phyloP scores from a whole-genome alignment of 2,113 vertebrate species.

The Cololabis saira region DNA sequence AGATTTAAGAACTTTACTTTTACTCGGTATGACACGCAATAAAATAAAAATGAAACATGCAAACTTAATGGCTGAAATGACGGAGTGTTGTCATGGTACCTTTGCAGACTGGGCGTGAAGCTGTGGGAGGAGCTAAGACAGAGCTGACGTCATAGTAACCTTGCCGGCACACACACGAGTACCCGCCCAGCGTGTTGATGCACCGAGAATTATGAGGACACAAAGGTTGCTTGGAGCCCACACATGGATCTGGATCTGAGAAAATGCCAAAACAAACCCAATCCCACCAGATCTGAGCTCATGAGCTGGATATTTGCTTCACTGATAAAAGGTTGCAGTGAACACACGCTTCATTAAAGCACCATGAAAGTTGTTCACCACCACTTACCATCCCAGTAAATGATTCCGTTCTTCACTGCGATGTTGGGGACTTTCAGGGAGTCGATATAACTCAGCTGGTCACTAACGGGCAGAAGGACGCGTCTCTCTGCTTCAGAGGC shows the following conservation, averaged over 20 bases:
- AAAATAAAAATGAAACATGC: background rate
- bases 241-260: constrained; percentile 73
- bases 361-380: background rate
- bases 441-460: constrained; percentile 47
- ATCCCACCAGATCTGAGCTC: background rate
- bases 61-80: accelerated
- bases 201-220: constrained; percentile 72
- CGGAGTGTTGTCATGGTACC: constrained; percentile 44
- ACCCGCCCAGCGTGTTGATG: constrained; percentile 74
- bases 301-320: background rate
- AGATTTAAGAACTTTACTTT: background rate
- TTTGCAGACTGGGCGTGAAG: constrained; percentile 49
- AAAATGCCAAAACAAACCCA: background rate
- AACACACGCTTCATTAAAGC: background rate
- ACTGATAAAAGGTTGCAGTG: background rate
- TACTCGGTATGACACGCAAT: background rate
- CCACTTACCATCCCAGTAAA: constrained; percentile 72
- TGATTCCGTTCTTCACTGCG: constrained; percentile 32
- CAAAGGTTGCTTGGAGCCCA: background rate
- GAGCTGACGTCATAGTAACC: constrained; percentile 71
- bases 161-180: constrained; percentile 63
- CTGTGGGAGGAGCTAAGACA: background rate
- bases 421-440: constrained; percentile 29
- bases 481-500: constrained; percentile 4
- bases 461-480: constrained; percentile 16